Evolutionary conservation across 1,140 invertebrate species (phyloP).

Genomic region (Lerema accius): DNA sequence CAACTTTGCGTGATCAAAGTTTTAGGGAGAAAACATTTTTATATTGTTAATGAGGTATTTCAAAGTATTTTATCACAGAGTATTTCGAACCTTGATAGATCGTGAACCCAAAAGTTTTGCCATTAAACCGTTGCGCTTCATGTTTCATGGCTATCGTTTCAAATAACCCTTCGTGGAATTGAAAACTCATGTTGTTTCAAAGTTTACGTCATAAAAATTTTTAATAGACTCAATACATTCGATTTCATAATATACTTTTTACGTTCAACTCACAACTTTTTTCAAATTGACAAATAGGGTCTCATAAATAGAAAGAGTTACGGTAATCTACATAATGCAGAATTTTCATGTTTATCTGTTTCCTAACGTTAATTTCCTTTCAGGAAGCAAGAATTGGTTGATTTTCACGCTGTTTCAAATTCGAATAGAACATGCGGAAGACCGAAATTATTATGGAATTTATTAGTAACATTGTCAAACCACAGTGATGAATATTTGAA

Average conservation of each 20-base stretch:
- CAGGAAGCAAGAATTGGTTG: too few relatives aligned
- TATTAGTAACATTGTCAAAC: too few relatives aligned
- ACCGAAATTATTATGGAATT: too few relatives aligned
- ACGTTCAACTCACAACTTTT: background rate
- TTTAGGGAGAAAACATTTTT: background rate
- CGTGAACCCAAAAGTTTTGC: conserved; percentile 5
- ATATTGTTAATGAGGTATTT: conserved; percentile 4
- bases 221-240: background rate
- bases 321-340: too few relatives aligned
- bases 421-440: too few relatives aligned
- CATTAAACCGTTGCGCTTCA: conserved; percentile 19
- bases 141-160: conserved; percentile 9
- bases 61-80: background rate
- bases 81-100: conserved; percentile 8
- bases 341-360: too few relatives aligned
- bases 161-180: conserved; percentile 14
- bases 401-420: too few relatives aligned
- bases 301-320: too few relatives aligned
- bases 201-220: conserved; percentile 5
- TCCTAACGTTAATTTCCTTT: too few relatives aligned
- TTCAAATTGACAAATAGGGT: too few relatives aligned
- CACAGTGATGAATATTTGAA: too few relatives aligned
- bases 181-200: conserved; percentile 2
- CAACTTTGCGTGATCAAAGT: background rate
- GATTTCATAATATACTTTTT: background rate